Base-by-base conservation (phyloP, 2,113 vertebrate species). In the Planiliza haematocheilus region DNA sequence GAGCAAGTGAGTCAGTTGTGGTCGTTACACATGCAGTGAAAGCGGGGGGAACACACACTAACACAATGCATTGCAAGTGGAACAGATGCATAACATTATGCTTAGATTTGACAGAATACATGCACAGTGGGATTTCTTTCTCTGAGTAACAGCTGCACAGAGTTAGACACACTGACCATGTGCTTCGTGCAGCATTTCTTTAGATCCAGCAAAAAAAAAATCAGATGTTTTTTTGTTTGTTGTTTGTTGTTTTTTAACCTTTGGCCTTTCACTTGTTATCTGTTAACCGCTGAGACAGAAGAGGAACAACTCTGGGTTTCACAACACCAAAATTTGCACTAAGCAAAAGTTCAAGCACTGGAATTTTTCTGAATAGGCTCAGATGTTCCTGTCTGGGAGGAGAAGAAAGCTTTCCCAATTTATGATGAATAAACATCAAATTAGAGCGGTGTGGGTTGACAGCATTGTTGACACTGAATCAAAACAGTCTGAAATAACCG, bases 301-400 rank as follows among this genome's bases (percentile, higher is more conserved):
- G 77, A 78, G 71, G 78, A 83, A 83, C 16, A 30, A 24, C 1
- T 10, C 20, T 7, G 37, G 7, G 10, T 85, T 85, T 88, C 77
- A 61, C 48, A 73, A 55, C 7, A 61, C 34, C 12, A 43, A 57
- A 57, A 42, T 17, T 10, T 51, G 18, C 1, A 21, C 7, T 18
- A 24, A 48, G 38, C 70, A 41, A 17, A 3, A 67, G 43, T 49
- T 70, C 10, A 52, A 42, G 24, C 10, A 0, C 1, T 10, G 57
- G 16, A 6, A 13, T 46, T 24, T 53, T 36, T 39, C 4, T 37
- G 12, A 42, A 4, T 10, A 38, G 61, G 36, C 21, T n/a, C 34
- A 38, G 60, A 10, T 24, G n/a, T n/a, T 46, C 18, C 11, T 20
- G 20, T 59, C 43, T 18, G 36, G 42, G 2, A 43, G 18, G 63